phyloP scores from a whole-genome alignment of 1,140 invertebrate species.

The Bombus soroeensis region DNA sequence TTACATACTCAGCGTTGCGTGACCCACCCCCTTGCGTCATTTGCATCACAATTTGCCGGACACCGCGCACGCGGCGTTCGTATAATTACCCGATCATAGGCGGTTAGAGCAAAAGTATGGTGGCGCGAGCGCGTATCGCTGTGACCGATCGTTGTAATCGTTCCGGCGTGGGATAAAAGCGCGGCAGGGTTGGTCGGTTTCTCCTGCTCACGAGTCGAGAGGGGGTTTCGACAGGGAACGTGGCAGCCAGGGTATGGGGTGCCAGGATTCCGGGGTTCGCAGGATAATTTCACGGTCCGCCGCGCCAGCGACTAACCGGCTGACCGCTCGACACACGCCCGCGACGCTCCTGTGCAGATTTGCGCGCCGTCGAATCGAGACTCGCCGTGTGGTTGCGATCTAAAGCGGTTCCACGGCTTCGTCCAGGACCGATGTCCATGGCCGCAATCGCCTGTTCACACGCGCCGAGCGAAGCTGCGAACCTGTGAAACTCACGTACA shows the following conservation, averaged over 20 bases:
- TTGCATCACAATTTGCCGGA: constrained; percentile 33
- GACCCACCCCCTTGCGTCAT: neutral
- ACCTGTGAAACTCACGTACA: neutral
- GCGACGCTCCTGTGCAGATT: neutral
- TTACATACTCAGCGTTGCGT: neutral
- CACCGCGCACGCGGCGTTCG: neutral
- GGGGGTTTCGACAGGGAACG: neutral
- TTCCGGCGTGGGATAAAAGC: constrained; percentile 43
- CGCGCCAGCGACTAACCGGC: constrained; percentile 74
- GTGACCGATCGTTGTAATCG: constrained; percentile 35
- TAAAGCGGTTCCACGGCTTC: neutral
- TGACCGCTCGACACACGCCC: constrained; percentile 52
- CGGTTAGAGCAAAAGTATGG: constrained; percentile 11
- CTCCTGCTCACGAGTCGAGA: neutral
- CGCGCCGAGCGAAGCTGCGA: neutral
- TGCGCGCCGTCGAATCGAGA: neutral
- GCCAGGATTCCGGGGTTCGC: constrained; percentile 9
- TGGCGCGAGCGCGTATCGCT: constrained; percentile 16
- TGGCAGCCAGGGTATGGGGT: neutral
- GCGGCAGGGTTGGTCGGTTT: neutral
- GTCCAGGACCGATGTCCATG: neutral
- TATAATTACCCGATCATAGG: constrained; percentile 30
- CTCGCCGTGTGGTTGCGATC: neutral
- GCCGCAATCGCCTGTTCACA: neutral
- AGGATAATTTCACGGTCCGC: constrained; percentile 70